A percentile compares a stretch with the other conserved stretches of the same genome.
Conservation (phyloP, 2,888 invertebrate species). For the Yponomeuta cagnagella region DNA sequence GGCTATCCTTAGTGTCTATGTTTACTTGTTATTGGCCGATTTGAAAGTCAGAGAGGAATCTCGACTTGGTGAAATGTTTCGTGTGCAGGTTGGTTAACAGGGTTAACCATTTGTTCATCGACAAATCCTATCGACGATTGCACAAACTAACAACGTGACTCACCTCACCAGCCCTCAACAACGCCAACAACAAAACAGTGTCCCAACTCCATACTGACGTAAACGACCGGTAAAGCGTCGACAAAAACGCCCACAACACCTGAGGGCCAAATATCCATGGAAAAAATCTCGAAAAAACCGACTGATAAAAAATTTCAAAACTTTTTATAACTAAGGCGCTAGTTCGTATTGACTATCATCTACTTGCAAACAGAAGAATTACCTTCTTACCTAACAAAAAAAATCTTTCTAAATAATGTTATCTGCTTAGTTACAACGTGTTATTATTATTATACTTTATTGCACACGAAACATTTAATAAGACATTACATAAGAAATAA, state of each 20-base stretch:
- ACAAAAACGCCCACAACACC: slow-evolving; percentile 54
- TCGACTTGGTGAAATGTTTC: neutral
- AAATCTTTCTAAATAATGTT: too few relatives aligned
- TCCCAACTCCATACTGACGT: slow-evolving; percentile 52
- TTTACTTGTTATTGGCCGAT: too few relatives aligned
- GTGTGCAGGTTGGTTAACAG: neutral
- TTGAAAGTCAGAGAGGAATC: too few relatives aligned
- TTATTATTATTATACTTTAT: too few relatives aligned
- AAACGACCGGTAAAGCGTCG: slow-evolving; percentile 48
- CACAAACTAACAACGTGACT: slow-evolving; percentile 59
- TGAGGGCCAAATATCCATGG: slow-evolving; percentile 47
- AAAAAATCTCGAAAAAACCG: slow-evolving; percentile 37
- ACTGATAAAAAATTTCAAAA: slow-evolving; percentile 19
- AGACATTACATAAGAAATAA: too few relatives aligned
- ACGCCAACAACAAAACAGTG: slow-evolving; percentile 67
- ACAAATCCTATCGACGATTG: slow-evolving; percentile 51
- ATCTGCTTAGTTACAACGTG: too few relatives aligned
- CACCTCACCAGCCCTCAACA: slow-evolving; percentile 61
- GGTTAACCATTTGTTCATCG: slow-evolving; percentile 35
- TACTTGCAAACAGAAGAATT: too few relatives aligned
- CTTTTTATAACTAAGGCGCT: too few relatives aligned
- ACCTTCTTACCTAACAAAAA: too few relatives aligned
- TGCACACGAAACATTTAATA: too few relatives aligned
- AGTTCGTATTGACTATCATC: too few relatives aligned
- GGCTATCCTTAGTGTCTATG: too few relatives aligned